These are phyloP conservation scores for Phoenoteleia sp. DNA, from an alignment of 2,888 invertebrate species.

Conservation along the genomic window DNA sequence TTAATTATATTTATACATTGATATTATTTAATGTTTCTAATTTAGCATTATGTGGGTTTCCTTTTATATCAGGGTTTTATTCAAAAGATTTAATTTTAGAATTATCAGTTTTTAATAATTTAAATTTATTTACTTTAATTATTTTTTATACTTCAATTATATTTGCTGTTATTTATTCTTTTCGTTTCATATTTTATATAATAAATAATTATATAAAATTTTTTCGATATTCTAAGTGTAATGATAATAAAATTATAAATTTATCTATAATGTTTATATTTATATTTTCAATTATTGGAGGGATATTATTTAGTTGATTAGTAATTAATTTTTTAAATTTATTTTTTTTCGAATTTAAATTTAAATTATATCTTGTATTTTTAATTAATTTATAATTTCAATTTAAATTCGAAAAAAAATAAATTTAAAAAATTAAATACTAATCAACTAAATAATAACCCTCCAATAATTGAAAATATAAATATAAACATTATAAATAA, in stretches of 20 bases:
- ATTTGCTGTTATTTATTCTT: constrained; percentile 77
- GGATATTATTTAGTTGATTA: constrained; percentile 66
- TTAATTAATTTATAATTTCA: too few species aligned
- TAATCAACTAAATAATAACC: constrained; percentile 66
- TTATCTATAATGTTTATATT: constrained; percentile 74
- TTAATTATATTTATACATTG: constrained; percentile 86
- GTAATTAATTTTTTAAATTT: too few species aligned
- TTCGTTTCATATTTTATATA: constrained; percentile 78
- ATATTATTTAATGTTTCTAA: constrained; percentile 88
- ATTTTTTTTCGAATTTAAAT: too few species aligned
- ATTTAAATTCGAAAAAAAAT: too few species aligned
- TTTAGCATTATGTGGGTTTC: constrained; percentile 89
- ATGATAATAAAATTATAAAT: constrained; percentile 66
- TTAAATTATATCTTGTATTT: too few species aligned
- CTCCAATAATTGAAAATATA: constrained; percentile 67
- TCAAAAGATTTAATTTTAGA: constrained; percentile 86
- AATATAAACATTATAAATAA: constrained; percentile 74
- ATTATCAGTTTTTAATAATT: constrained; percentile 80
- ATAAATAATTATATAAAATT: constrained; percentile 53
- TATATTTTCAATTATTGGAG: constrained; percentile 67
- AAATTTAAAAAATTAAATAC: too few species aligned
- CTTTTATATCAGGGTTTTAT: constrained; percentile 90
- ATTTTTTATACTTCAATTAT: constrained; percentile 75
- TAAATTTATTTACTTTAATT: constrained; percentile 73
- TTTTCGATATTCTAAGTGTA: constrained; percentile 22